A percentile compares a stretch with the other conserved stretches of the same genome.
phyloP scores from a whole-genome alignment of 1,140 invertebrate genomes.

The Nasonia longicornis region DNA sequence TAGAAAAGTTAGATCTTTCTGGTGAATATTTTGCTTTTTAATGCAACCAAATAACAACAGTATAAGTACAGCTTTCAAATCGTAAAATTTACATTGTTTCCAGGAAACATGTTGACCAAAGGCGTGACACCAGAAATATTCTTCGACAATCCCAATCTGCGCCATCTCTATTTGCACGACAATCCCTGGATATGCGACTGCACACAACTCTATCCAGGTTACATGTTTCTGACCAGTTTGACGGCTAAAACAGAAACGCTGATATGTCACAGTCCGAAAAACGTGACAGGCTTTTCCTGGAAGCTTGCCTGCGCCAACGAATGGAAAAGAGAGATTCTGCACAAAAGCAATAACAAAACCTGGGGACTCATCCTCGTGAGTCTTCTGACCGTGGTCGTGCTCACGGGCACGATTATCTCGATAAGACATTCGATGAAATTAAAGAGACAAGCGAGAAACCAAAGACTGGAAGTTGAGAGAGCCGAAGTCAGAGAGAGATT shows the following conservation, averaged over 20 bases:
- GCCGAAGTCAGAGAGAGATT: conserved; percentile 71
- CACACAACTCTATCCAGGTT: conserved; percentile 71
- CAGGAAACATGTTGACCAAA: conserved; percentile 76
- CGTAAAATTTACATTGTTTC: not conserved
- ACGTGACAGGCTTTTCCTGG: conserved; percentile 75
- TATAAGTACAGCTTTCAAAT: not conserved
- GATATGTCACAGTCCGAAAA: conserved; percentile 73
- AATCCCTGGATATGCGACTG: conserved; percentile 83
- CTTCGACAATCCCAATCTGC: conserved; percentile 71
- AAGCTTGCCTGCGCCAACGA: conserved; percentile 72
- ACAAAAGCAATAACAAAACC: conserved; percentile 66
- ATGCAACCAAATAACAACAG: too few species aligned
- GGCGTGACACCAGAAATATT: conserved; percentile 73
- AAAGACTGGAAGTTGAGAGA: conserved; percentile 68
- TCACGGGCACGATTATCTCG: conserved; percentile 67
- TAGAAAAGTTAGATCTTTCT: conserved; percentile 61
- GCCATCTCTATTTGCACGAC: conserved; percentile 72
- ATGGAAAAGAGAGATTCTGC: conserved; percentile 66
- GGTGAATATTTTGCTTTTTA: conserved; percentile 44
- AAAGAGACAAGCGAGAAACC: conserved; percentile 67
- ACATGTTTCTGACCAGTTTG: conserved; percentile 71
- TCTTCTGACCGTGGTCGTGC: conserved; percentile 65
- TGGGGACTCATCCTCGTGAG: conserved; percentile 71
- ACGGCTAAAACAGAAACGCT: conserved; percentile 70
- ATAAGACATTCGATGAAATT: conserved; percentile 70